Base-by-base conservation (phyloP, 2,113 vertebrate species). In the Otocyon megalotis region DNA sequence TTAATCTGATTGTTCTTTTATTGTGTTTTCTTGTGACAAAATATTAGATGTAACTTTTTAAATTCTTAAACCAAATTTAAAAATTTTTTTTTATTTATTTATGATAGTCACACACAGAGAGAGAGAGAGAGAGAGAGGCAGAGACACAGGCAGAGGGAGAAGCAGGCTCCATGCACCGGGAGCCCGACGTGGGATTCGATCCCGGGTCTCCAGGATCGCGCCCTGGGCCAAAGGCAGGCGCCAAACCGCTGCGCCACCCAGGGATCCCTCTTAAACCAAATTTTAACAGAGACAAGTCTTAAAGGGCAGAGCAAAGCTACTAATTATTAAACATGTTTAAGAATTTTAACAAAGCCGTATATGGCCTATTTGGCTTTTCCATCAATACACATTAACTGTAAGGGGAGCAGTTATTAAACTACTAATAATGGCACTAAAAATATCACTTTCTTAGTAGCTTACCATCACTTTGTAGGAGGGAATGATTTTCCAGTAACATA, bases 401-500 rank as follows among this genome's bases (percentile, higher is more conserved):
- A 6, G 43, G 76, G 17, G 94, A 98, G 77, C 26, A 86, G 54
- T 65, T 97, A 97, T 20, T 37, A 3, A 35, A 65, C 17, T 95
- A 96, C 94, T 69, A 76, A 93, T 56, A 92, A 94, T 72, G 56
- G 96, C 86, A 92, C 50, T 87, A 43, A 58, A 69, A 67, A 56
- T 5, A 74, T 24, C 67, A 90, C 94, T 97, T 32, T 54, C 53
- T 50, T 97, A 96, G 43, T 48, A 91, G 20, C 1, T 72, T 3
- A 69, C 63, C 8, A 37, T 63, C 35, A 15, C 30, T 69, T 3
- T 84, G 48, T 20, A 67, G 48, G 88, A 88, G 0, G 28, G 37
- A 96, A 87, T 92, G 43, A 95, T 94, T 97, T 95, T 95, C 77
- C 62, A 95, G 63, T 69, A 77, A 28, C 12, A 92, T 67, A 81